Conservation (phyloP, 2,113 vertebrate species). For the Urocolius indicus region DNA sequence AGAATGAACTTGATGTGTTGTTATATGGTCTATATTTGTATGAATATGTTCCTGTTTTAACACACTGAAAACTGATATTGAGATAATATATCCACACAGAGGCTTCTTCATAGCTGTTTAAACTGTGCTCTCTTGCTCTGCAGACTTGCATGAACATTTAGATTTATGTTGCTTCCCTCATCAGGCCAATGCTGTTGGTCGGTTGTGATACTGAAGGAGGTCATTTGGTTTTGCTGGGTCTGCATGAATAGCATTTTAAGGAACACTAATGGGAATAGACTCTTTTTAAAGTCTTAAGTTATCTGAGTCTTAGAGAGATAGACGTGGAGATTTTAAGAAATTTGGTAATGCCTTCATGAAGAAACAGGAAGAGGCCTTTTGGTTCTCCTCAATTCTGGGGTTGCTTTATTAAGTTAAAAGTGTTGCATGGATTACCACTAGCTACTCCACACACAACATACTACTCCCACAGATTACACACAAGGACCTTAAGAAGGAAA, state of each 20-base stretch:
- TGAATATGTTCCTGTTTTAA: background rate
- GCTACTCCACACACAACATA: rapidly evolving
- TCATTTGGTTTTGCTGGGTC: background rate
- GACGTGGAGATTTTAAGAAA: background rate
- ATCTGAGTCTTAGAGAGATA: background rate
- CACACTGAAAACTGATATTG: background rate
- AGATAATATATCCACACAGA: background rate
- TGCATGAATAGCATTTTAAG: background rate
- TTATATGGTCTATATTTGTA: background rate
- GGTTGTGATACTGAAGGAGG: background rate
- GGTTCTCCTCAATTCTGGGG: background rate
- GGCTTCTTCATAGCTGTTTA: background rate
- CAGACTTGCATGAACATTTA: background rate
- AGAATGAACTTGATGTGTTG: background rate
- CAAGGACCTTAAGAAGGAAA: background rate
- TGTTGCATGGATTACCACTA: background rate
- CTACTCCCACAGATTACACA: background rate
- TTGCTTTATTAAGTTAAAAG: background rate
- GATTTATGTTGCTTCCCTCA: background rate
- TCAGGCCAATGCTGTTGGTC: background rate
- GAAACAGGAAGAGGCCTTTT: background rate
- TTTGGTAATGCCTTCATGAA: background rate
- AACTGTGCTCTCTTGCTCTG: background rate
- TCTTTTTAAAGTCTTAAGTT: background rate
- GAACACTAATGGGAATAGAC: background rate